Evolutionary conservation across 2,797 vertebrate species (phyloP), one percentile per base, ranked within the genome.

Genomic region (Takifugu ocellatus): DNA sequence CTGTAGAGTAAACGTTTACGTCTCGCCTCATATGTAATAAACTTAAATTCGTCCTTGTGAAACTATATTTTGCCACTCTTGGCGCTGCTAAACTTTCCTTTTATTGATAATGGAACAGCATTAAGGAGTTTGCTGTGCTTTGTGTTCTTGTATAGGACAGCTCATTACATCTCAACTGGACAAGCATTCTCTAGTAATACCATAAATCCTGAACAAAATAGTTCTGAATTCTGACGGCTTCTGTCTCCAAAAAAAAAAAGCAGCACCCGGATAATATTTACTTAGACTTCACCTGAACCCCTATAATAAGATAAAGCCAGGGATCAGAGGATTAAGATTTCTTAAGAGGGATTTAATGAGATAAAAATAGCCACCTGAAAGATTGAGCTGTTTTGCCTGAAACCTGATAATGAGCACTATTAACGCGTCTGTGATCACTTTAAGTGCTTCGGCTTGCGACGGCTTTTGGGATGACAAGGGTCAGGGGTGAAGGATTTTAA

Each of bases 401-500:
- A 51, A 50, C 29, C 61, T 68, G 49, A 50, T 75, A 33, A 59
- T 56, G 54, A 65, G 2, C 48, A 49, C 44, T 42, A 63, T 55
- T 42, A 69, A 58, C 54, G 59, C 16, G 29, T 21, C 54, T 17
- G 50, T 33, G 33, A 46, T 3, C 0, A 2, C 49, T 68, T 58
- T 58, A 26, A 26, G 33, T 3, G 44, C 43, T 59, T 47, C 59
- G 42, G 42, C 3, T 45, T 60, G 49, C 2, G 0, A 24, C 5
- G 45, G 54, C 56, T 52, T 11, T 0, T 54, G 8, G 61, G 55
- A 67, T 47, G 49, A 68, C 21, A 59, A 56, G 42, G 60, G 62
- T 55, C 72, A 57, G 57, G 68, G 57, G 56, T 47, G 6, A 8
- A 65, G 33, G 59, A 53, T 59, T 65, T 62, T 48, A n/a, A 54